Evolutionary conservation across 2,113 vertebrate species (phyloP).

Genomic region (Turdus rufiventris): DNA sequence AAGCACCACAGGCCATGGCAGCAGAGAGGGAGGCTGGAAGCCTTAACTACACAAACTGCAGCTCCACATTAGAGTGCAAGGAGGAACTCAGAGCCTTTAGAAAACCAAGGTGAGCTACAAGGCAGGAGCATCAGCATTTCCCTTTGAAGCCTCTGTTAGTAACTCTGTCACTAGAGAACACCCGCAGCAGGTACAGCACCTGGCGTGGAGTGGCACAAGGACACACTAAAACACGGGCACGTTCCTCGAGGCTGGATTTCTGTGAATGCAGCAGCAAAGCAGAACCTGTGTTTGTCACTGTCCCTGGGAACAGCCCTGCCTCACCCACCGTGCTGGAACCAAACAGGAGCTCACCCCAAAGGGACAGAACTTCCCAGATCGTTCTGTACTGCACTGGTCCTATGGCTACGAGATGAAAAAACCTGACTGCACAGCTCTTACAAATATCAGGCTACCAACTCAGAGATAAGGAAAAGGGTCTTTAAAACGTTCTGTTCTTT

Average conservation of each 20-base stretch:
- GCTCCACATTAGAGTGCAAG: background rate
- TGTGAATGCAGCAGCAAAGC: background rate
- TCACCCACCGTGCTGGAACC: background rate
- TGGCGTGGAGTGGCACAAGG: background rate
- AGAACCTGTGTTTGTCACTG: background rate
- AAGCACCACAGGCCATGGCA: background rate
- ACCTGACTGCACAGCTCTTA: background rate
- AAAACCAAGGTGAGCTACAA: background rate
- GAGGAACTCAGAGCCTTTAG: conserved; percentile 15
- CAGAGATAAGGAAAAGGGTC: background rate
- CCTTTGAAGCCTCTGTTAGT: background rate
- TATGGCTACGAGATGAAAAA: background rate
- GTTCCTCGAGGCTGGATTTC: background rate
- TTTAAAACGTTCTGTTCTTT: background rate
- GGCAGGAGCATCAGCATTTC: background rate
- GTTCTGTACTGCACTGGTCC: background rate
- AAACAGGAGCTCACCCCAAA: background rate
- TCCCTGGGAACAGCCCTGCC: background rate
- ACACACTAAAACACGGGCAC: background rate
- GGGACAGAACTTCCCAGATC: background rate
- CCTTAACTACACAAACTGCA: conserved; percentile 33
- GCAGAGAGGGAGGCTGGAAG: background rate
- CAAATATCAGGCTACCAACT: background rate
- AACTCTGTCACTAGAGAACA: background rate
- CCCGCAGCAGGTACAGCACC: background rate